Base-by-base conservation (phyloP, 2,797 vertebrate genomes). In the Myiotriccus ornatus region DNA sequence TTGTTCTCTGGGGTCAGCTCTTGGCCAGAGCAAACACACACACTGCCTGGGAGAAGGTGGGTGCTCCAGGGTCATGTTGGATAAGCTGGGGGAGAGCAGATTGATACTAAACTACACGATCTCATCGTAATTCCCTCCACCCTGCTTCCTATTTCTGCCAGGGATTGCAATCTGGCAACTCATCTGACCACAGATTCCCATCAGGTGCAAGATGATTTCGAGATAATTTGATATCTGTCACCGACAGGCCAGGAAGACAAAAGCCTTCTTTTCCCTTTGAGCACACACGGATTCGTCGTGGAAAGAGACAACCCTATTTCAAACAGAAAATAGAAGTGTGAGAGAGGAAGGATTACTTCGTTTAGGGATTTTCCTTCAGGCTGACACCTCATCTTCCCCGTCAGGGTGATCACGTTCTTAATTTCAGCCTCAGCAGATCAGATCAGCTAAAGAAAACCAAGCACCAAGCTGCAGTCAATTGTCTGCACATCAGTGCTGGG, bases 341-440 rank as follows among this genome's bases (percentile, higher is more conserved):
- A 50, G 15, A 83, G 76, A 75, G 74, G 84, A 82, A 93, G 41
- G 25, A 53, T 43, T 23, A 60, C n/a, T 84, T 37, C 56, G 64
- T 69, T 75, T 22, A 90, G 23, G 64, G 68, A 23, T 91, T 88
- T 80, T 84, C 86, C 86, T 92, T 76, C 86, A 16, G 53, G 47
- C 47, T 77, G 60, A 30, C 64, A 89, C 79, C 94, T 91, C 80
- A 47, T 87, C 77, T 78, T 43, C 64, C 52, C 12, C 10, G 39
- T 67, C 78, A n/a, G n/a, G 56, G 56, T 35, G 89, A 89, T 84
- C 94, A 52, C 44, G 32, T 87, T 8, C 62, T 90, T 93, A 95
- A 96, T 94, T 95, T 81, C 70, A 64, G 34, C 68, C 68, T 13
- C 63, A 18, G 37, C 76, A 96, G 90, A 93, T 95, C 94, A 92